Base-by-base conservation (phyloP, 2,888 invertebrate species). In the Petrolisthes manimaculis region DNA sequence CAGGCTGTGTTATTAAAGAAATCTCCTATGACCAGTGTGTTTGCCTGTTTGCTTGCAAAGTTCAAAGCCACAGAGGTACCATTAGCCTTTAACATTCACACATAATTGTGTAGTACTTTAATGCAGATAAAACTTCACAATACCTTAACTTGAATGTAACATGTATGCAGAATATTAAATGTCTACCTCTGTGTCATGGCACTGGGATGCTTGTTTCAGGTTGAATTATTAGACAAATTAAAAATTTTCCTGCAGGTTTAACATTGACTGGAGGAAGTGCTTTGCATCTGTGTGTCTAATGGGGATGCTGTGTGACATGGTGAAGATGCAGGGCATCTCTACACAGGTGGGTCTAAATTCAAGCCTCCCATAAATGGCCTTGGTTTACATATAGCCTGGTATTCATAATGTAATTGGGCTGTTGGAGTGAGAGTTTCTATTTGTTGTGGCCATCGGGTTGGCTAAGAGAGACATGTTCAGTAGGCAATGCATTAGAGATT, bases 211-310 rank as follows among this genome's bases (percentile, higher is more conserved):
- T 37, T 37, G 37, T 37, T 37, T 61, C 9, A 61, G 67, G 67
- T 9, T 4, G 9, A 61, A 61, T 61, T 61, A 61, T 14, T 14
- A 78, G 18, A 51, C 18, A 53, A n/a, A 53, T 18, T 84, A 14
- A 12, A 21, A 55, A 3, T 79, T n/a, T 37, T 3, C 24, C 37
- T 79, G 14, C 78, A 89, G 89, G 71, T 89, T 83, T 55, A 85
- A 89, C 83, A 89, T 89, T 37, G 89, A 89, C 83, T 89, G 89
- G 89, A 80, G 86, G 61, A 89, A 89, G 79, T 83, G 83, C 18
- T 89, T 51, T 78, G 82, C 74, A 8, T 89, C 89, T 1, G 85
- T 89, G 37, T 89, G 89, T 83, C 79, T 89, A 18, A 82, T 89
- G 85, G 82, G 80, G 37, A 77, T 77, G 24, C 61, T 89, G 55